phyloP scores from a whole-genome alignment of 2,797 vertebrate species.

The Microhierax caerulescens region DNA sequence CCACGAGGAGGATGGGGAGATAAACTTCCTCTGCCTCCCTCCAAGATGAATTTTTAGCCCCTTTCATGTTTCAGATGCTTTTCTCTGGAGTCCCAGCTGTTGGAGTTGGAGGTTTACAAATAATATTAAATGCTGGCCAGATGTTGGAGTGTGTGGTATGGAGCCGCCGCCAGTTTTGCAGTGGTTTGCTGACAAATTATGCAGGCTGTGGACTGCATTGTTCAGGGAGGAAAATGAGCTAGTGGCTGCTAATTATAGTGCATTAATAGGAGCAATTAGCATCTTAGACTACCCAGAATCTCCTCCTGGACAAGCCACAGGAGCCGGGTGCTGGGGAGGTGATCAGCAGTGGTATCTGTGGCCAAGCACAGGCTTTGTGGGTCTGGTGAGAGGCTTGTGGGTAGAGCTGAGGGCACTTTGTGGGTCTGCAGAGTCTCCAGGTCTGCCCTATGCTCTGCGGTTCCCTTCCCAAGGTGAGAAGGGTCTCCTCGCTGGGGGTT shows the following conservation, averaged over 20 bases:
- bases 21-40: too few species aligned
- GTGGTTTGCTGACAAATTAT: not conserved
- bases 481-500: not conserved
- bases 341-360: not conserved
- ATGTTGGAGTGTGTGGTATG: not conserved
- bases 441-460: rapidly evolving
- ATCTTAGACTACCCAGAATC: not conserved
- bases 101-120: not conserved
- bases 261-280: not conserved
- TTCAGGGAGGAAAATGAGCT: not conserved
- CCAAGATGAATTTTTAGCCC: not conserved
- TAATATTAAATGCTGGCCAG: not conserved
- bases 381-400: not conserved
- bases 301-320: not conserved
- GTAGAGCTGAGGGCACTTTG: not conserved
- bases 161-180: not conserved
- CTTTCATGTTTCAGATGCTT: not conserved
- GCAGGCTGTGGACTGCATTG: not conserved
- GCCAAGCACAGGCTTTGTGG: not conserved
- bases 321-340: not conserved
- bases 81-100: not conserved
- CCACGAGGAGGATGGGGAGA: not conserved
- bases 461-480: not conserved
- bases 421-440: not conserved
- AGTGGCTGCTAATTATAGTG: not conserved